Evolutionary conservation across 1,140 invertebrate genomes (phyloP).

Genomic region (Branchinecta lynchi): DNA sequence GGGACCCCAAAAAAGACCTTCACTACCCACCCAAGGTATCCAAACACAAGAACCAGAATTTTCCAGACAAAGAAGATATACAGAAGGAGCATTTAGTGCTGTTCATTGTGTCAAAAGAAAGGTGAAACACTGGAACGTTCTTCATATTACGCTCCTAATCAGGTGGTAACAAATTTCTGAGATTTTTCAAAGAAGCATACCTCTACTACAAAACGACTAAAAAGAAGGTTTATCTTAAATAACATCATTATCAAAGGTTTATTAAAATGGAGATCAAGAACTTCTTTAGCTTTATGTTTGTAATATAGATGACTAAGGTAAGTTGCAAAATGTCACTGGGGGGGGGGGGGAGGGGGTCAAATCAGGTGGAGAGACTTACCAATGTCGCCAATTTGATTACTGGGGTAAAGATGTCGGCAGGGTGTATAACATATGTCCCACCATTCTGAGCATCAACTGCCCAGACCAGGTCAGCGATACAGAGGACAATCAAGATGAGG

Average conservation of each 20-base stretch:
- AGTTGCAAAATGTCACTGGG: not conserved
- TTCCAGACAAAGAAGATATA: no score
- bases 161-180: no score
- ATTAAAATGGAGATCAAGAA: not conserved
- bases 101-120: no score
- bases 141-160: no score
- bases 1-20: no score
- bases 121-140: no score
- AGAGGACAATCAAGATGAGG: slow-evolving; percentile 16
- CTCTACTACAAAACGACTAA: not conserved
- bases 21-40: no score
- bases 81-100: no score
- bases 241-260: not conserved
- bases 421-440: slow-evolving; percentile 13
- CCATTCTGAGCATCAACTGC: slow-evolving; percentile 21
- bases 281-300: not conserved
- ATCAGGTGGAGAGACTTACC: slow-evolving; percentile 23
- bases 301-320: not conserved
- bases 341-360: not conserved
- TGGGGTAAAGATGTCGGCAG: slow-evolving; percentile 26
- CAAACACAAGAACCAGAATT: no score
- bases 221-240: not conserved
- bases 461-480: slow-evolving; percentile 18
- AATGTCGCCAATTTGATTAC: slow-evolving; percentile 26
- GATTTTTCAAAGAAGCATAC: not conserved